A percentile compares a stretch with the other conserved stretches of the same genome.
Evolutionary conservation across 2,888 invertebrate genomes (phyloP).

Genomic region (Zygaena filipendulae): DNA sequence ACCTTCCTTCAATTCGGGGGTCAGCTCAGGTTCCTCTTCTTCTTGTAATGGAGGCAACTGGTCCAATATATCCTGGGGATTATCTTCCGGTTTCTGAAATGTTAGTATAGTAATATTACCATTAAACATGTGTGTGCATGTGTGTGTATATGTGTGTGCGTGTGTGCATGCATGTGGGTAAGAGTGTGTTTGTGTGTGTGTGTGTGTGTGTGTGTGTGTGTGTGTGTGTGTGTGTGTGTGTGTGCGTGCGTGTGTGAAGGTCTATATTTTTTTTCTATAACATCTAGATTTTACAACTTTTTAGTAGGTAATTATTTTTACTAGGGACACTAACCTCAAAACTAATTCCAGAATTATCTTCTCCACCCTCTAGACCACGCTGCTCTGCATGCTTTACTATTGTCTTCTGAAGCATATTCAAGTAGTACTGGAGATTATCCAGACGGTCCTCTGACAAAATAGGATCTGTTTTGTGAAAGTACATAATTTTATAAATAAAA

Average conservation of each 20-base stretch:
- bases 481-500: background rate
- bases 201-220: too few relatives aligned
- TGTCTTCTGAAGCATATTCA: conserved; percentile 53
- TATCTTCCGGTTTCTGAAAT: conserved; percentile 38
- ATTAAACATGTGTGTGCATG: too few relatives aligned
- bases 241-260: background rate
- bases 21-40: conserved; percentile 55
- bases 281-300: conserved; percentile 1
- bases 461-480: conserved; percentile 5
- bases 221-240: too few relatives aligned
- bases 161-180: too few relatives aligned
- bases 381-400: conserved; percentile 41
- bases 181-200: too few relatives aligned
- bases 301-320: too few relatives aligned
- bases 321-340: too few relatives aligned
- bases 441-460: conserved; percentile 28
- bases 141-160: too few relatives aligned
- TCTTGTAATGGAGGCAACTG: conserved; percentile 57
- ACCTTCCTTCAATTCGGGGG: conserved; percentile 76
- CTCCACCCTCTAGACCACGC: conserved; percentile 14
- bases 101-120: conserved; percentile 5
- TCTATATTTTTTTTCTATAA: background rate
- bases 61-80: conserved; percentile 59
- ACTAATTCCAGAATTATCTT: too few relatives aligned
- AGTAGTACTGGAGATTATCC: conserved; percentile 44